Evolutionary conservation across 2,888 invertebrate genomes (phyloP), one percentile per base, ranked within the genome.

Genomic region (Scaptomyza caliginosa): DNA sequence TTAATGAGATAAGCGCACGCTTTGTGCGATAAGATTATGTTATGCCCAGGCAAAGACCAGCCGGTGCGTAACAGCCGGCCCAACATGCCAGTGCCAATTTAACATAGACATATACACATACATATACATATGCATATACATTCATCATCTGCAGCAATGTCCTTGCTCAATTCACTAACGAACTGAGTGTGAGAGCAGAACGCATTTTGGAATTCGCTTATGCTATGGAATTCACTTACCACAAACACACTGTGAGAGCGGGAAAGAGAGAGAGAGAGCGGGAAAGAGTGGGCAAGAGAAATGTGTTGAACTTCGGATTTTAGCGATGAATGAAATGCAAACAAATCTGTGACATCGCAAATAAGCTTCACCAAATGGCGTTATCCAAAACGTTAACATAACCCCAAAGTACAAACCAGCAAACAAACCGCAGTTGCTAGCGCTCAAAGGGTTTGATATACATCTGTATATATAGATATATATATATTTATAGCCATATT

Each of bases 1-100:
- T 86, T 82, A 82, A 82, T 82, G 81, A 86, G 81, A 86, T 82
- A 82, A 82, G 75, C 78, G 68, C 72, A 38, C 72, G 81, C 81
- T 84, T 72, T 74, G 57, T 77, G 60, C 34, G 82, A 78, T 83
- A 77, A 84, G 85, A 81, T 81, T 73, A 55, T 72, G 55, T 50
- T 57, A 60, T 77, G 49, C 57, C 52, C 56, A 45, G 45, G 60
- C 70, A 58, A 46, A 69, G 77, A 58, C 49, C 77, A 60, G 32
- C 63, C 63, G 42, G 40, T 51, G 49, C 54, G 45, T 60, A 67
- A 43, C 21, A 8, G 16, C 16, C 34, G 8, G 8, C 8, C 16
- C 34, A 16, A 32, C 32, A 32, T 59, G 26, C 17, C 52, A 49
- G 21, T 26, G 36, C n/a, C 48, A 45, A 28, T 7, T 13, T 23